Evolutionary conservation across 1,140 invertebrate genomes (phyloP).

Genomic region (Drosophila lacteicornis): DNA sequence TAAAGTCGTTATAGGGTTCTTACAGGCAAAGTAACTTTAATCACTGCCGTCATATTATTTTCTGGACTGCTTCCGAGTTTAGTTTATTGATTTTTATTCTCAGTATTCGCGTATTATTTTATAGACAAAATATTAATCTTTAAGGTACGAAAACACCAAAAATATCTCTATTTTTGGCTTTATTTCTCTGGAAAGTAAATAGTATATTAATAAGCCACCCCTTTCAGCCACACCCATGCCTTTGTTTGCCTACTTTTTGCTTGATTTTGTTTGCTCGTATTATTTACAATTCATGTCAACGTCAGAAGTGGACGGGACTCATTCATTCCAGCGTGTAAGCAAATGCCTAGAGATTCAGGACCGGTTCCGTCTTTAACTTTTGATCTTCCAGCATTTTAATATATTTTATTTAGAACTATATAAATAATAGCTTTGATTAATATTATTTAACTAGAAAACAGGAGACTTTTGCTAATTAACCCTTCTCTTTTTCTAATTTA

Average conservation of each 20-base stretch:
- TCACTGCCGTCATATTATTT: background rate
- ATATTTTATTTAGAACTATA: background rate
- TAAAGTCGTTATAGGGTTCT: background rate
- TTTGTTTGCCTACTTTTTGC: slow-evolving; percentile 25
- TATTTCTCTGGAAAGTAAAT: background rate
- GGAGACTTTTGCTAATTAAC: background rate
- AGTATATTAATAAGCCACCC: background rate
- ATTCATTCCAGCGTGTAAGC: slow-evolving; percentile 39
- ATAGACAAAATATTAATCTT: too few relatives aligned
- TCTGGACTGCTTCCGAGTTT: too few relatives aligned
- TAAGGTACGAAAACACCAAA: too few relatives aligned
- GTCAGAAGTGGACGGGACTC: slow-evolving; percentile 31
- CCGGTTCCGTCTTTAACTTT: slow-evolving; percentile 1
- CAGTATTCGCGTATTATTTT: too few relatives aligned
- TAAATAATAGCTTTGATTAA: too few relatives aligned
- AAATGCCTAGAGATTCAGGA: slow-evolving; percentile 26
- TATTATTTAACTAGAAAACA: too few relatives aligned
- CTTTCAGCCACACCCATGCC: background rate
- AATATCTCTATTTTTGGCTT: background rate
- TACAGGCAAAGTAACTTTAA: background rate
- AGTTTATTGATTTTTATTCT: too few relatives aligned
- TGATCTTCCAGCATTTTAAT: background rate
- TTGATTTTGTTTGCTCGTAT: slow-evolving; percentile 62
- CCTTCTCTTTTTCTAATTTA: background rate
- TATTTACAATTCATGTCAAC: slow-evolving; percentile 71